phyloP scores from a whole-genome alignment of 2,888 invertebrate species.

The Brachycybe producta region DNA sequence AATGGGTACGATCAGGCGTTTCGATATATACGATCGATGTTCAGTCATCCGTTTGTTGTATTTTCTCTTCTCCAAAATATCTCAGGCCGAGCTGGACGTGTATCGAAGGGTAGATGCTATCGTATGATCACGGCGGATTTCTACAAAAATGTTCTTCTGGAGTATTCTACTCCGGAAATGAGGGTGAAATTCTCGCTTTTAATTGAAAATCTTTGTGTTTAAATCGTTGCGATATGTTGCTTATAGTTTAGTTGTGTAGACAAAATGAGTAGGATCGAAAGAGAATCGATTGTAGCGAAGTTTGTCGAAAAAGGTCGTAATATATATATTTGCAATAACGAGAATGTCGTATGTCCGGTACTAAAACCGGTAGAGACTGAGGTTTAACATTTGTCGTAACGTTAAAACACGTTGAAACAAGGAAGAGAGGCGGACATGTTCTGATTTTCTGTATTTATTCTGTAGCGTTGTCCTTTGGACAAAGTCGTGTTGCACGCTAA shows the following conservation, averaged over 20 bases:
- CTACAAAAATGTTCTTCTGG: slow-evolving; percentile 36
- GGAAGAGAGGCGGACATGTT: too few relatives aligned
- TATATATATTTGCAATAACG: too few relatives aligned
- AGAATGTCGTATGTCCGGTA: not conserved
- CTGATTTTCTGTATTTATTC: not conserved
- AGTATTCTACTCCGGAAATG: slow-evolving; percentile 36
- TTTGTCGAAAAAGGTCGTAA: too few relatives aligned
- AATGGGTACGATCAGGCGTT: slow-evolving; percentile 29
- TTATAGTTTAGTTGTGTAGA: too few relatives aligned
- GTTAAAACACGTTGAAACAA: too few relatives aligned
- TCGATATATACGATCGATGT: too few relatives aligned
- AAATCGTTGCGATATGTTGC: too few relatives aligned
- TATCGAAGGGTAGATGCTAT: slow-evolving; percentile 69
- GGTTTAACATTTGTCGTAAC: too few relatives aligned
- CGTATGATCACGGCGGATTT: slow-evolving; percentile 55
- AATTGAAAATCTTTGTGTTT: not conserved
- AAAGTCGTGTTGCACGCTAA: slow-evolving; percentile 67
- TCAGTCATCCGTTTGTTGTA: not conserved
- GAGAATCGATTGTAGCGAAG: too few relatives aligned
- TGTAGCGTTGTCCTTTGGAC: slow-evolving; percentile 61
- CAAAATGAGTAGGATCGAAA: too few relatives aligned
- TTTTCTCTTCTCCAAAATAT: not conserved
- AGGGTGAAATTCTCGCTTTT: slow-evolving; percentile 17
- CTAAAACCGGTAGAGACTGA: too few relatives aligned
- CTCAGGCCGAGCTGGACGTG: slow-evolving; percentile 78